Base-by-base conservation (phyloP, 2,797 vertebrate species). In the Eidolon dupreanum region DNA sequence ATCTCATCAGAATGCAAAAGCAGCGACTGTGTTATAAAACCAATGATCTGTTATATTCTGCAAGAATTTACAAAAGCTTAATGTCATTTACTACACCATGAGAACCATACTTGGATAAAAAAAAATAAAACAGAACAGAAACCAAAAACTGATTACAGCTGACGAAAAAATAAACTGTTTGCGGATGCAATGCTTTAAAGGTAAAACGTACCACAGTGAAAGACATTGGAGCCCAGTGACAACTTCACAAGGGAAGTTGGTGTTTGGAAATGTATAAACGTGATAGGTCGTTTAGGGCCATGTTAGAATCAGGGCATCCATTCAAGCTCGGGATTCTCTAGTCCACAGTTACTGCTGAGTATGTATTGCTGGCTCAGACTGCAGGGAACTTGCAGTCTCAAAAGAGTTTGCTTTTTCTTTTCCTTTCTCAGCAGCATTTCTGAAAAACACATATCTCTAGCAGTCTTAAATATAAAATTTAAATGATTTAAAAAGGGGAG, bases 11-110 rank as follows among this genome's bases (percentile, higher is more conserved):
- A 99, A 99, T 99, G 99, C 99, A 99, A 99, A 99, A 99, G 99
- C 99, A 99, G 99, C 98, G 98, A 99, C 99, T 99, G 99, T 99
- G 99, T 99, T 99, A 99, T 99, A 99, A 99, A 99, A 99, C 98
- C 99, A 99, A 99, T 99, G 99, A 99, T 99, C 99, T 99, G 99
- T 99, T 99, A 99, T 99, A 99, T 99, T 99, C 99, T 99, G 98
- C 98, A 99, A 99, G 99, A 99, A 99, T 99, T 99, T 99, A 99
- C 98, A 99, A 99, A 99, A 99, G 99, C 98, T 99, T 99, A 99
- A 99, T 99, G 99, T 99, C 99, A 99, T 99, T 99, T 99, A 99
- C 98, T 98, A 99, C 98, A 98, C 98, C 98, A 98, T 90, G 98
- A 99, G 98, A 99, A 98, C 98, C 98, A 98, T 98, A 98, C 98